These are phyloP conservation scores for Pelodytes ibericus DNA, from an alignment of 2,797 vertebrate species.

Conservation along the genomic window DNA sequence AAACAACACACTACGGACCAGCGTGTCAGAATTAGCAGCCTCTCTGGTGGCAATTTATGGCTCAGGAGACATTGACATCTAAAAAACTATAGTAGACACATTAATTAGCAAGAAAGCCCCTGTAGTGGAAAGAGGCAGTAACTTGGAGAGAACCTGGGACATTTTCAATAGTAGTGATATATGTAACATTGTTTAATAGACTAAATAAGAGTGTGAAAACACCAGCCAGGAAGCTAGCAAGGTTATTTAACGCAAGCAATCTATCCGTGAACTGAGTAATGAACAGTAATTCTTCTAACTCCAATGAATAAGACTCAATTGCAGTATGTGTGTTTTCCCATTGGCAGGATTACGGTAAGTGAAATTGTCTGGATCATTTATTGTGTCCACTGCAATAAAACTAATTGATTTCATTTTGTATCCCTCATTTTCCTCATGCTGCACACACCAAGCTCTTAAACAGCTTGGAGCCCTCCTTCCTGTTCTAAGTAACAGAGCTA, in stretches of 20 bases:
- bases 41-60: not conserved
- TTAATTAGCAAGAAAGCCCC: slow-evolving; percentile 8
- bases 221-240: not conserved
- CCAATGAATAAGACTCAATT: slow-evolving; percentile 16
- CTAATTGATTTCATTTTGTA: slow-evolving; percentile 36
- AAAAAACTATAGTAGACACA: slow-evolving; percentile 10
- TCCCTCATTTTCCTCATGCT: not conserved
- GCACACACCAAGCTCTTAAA: not conserved
- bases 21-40: slow-evolving; percentile 1
- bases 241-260: slow-evolving; percentile 31
- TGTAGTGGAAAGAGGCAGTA: slow-evolving; percentile 6
- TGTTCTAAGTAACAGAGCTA: not conserved
- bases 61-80: not conserved
- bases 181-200: slow-evolving; percentile 19
- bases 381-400: slow-evolving; percentile 43
- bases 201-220: slow-evolving; percentile 13
- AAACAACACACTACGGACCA: not conserved
- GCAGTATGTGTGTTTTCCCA: not conserved
- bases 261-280: slow-evolving; percentile 19
- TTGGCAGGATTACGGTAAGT: slow-evolving; percentile 29
- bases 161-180: slow-evolving; percentile 7
- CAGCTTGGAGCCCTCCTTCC: not conserved
- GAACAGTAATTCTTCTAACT: slow-evolving; percentile 39
- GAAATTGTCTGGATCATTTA: slow-evolving; percentile 43
- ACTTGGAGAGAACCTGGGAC: slow-evolving; percentile 21